phyloP scores from a whole-genome alignment of 30 jellyfish, hydroid and myxozoan species.

The Phacellophora camtschatica region DNA sequence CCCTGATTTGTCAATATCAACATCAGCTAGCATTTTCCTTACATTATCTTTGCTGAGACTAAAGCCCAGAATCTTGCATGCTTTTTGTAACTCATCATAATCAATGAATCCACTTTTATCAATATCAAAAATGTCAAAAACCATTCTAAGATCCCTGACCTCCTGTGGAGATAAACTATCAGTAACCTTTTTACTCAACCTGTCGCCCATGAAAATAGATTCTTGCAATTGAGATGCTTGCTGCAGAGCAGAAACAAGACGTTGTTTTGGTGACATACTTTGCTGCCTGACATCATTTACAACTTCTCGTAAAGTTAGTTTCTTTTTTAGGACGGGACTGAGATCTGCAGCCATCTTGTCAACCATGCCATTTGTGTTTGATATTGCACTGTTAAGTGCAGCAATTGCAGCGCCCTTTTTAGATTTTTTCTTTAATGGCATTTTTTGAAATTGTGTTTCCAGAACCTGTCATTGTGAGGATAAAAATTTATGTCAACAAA shows the following conservation, averaged over 20 bases:
- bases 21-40: constrained; percentile 40
- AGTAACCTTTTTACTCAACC: constrained; percentile 47
- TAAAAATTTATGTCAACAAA: too few relatives aligned
- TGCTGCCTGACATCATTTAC: constrained; percentile 21
- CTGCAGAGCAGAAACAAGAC: constrained; percentile 36
- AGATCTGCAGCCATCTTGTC: constrained; percentile 53
- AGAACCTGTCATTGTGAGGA: too few relatives aligned
- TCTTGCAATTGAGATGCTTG: constrained; percentile 37
- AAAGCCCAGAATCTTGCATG: constrained; percentile 55
- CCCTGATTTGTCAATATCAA: constrained; percentile 60
- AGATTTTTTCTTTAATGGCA: constrained; percentile 53
- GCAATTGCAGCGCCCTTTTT: neutral
- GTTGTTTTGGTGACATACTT: constrained; percentile 33
- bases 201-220: constrained; percentile 19
- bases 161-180: constrained; percentile 58
- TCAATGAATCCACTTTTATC: constrained; percentile 75
- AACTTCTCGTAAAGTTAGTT: constrained; percentile 23
- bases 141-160: constrained; percentile 50
- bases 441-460: neutral
- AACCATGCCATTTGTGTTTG: constrained; percentile 11
- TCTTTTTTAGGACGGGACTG: constrained; percentile 48
- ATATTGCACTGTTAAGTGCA: neutral
- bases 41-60: constrained; percentile 24
- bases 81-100: constrained; percentile 47
- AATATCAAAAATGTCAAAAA: constrained; percentile 54